Percentiles rank a stretch among this genome's conserved stretches.
Conservation (phyloP, 2,113 vertebrate genomes). For the Polypterus bichir region DNA sequence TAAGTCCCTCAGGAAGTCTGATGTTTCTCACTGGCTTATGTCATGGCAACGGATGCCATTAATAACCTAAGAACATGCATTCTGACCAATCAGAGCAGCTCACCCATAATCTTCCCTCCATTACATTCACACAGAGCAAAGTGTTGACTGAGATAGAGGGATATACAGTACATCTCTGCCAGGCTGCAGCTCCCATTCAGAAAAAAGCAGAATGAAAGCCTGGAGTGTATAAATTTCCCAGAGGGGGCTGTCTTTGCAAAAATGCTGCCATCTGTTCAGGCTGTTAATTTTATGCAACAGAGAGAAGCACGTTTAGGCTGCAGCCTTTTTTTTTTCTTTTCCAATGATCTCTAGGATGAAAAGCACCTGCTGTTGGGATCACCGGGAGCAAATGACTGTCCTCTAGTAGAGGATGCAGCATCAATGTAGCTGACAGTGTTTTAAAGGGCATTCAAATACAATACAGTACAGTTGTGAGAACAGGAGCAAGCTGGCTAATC, state of each 20-base stretch:
- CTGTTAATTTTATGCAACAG: conserved; percentile 38
- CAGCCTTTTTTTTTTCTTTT: background rate
- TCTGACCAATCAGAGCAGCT: conserved; percentile 13
- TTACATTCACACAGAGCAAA: conserved; percentile 3
- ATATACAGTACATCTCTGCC: conserved; percentile 17
- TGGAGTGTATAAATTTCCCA: conserved; percentile 32
- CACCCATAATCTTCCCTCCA: conserved; percentile 9
- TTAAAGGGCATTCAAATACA: background rate
- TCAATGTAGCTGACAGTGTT: background rate
- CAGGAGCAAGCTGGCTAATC: too few species aligned
- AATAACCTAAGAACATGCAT: conserved; percentile 29
- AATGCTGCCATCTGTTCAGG: conserved; percentile 45
- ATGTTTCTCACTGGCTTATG: conserved; percentile 42
- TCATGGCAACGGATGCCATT: conserved; percentile 28
- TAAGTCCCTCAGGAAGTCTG: conserved; percentile 25
- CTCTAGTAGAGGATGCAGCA: background rate
- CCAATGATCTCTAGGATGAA: background rate
- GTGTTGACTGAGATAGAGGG: conserved; percentile 20
- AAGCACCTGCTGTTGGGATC: background rate
- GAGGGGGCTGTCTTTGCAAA: conserved; percentile 42
- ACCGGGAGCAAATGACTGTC: background rate
- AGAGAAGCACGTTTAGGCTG: conserved; percentile 20
- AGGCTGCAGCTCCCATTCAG: conserved; percentile 29
- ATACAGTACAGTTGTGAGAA: too few species aligned
- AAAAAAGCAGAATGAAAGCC: conserved; percentile 23